Conservation (phyloP, 2,797 vertebrate species). For the Neosilurus hyrtlii region DNA sequence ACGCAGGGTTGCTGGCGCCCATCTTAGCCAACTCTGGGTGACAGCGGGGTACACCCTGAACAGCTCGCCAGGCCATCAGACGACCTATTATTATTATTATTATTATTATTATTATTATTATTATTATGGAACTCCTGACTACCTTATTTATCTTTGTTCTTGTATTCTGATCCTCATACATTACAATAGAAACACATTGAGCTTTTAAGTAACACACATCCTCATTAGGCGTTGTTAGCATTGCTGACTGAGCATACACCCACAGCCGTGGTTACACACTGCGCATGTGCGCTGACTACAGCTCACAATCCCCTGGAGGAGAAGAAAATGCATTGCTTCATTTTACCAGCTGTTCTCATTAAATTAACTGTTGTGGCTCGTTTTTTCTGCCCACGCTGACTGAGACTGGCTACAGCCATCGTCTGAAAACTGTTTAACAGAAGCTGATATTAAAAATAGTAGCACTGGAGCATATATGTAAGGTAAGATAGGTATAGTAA, state of each 20-base stretch:
- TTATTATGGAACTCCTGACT: background rate
- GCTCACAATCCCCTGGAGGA: slow-evolving; percentile 59
- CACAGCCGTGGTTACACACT: slow-evolving; percentile 20
- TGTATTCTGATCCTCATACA: background rate
- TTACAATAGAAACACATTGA: background rate
- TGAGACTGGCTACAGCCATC: background rate
- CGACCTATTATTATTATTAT: background rate
- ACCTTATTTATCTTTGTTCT: background rate
- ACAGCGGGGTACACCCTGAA: too few species aligned
- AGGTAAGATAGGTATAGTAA: too few species aligned
- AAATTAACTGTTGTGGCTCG: background rate
- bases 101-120: background rate
- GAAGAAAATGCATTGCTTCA: slow-evolving; percentile 53
- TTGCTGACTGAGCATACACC: slow-evolving; percentile 15
- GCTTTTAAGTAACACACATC: background rate
- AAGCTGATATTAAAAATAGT: background rate
- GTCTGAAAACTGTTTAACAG: background rate
- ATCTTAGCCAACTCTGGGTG: too few species aligned
- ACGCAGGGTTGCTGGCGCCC: too few species aligned
- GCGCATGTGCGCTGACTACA: slow-evolving; percentile 61
- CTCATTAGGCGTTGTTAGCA: background rate
- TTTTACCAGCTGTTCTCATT: slow-evolving; percentile 31
- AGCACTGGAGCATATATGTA: background rate
- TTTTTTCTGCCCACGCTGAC: background rate
- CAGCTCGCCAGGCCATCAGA: too few species aligned